Evolutionary conservation across 2,888 invertebrate species (phyloP).

Genomic region (Campaea margaritaria): DNA sequence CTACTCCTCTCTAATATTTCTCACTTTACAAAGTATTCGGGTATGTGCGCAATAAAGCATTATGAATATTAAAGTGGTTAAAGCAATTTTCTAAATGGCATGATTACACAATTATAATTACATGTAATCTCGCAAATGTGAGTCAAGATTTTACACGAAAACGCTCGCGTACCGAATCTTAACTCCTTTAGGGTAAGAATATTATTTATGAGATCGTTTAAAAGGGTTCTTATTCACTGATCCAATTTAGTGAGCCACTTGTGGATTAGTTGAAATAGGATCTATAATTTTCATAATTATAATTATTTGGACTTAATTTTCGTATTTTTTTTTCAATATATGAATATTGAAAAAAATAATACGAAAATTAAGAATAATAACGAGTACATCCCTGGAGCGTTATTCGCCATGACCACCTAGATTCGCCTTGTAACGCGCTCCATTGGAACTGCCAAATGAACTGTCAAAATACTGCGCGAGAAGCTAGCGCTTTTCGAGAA

Average conservation of each 20-base stretch:
- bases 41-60: conserved; percentile 22
- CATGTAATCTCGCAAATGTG: conserved; percentile 50
- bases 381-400: too few species aligned
- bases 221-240: conserved; percentile 17
- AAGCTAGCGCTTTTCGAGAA: too few species aligned
- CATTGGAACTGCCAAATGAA: too few species aligned
- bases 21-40: conserved; percentile 6
- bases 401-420: too few species aligned
- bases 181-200: conserved; percentile 32
- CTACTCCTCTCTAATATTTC: neutral
- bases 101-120: conserved; percentile 57
- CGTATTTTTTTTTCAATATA: too few species aligned
- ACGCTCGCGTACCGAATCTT: conserved; percentile 29
- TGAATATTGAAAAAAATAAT: too few species aligned
- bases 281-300: neutral
- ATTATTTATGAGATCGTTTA: conserved; percentile 34
- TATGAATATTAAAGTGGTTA: conserved; percentile 28
- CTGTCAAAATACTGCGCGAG: too few species aligned
- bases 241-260: neutral
- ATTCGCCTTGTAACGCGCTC: too few species aligned
- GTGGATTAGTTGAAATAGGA: neutral
- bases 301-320: too few species aligned
- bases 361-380: too few species aligned
- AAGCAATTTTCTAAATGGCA: conserved; percentile 47
- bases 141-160: conserved; percentile 55